phyloP scores from a whole-genome alignment of 2,113 vertebrate genomes.

The Athene noctua region DNA sequence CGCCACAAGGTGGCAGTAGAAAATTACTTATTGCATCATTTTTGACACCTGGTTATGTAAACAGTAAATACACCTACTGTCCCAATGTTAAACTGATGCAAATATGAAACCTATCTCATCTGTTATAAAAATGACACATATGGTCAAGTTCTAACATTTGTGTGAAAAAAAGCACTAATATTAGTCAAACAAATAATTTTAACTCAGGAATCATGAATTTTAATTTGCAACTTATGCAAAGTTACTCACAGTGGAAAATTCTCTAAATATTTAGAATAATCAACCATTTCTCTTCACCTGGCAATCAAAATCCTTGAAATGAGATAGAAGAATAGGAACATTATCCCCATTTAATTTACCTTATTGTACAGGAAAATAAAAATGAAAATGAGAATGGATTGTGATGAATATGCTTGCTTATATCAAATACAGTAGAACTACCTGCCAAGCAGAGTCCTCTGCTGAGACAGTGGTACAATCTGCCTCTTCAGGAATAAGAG shows the following conservation, averaged over 20 bases:
- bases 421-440: not conserved
- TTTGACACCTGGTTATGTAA: not conserved
- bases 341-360: not conserved
- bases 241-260: not conserved
- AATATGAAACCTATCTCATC: not conserved
- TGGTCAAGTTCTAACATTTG: not conserved
- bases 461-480: not conserved
- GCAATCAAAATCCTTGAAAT: not conserved
- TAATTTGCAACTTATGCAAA: not conserved
- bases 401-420: not conserved
- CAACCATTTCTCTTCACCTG: not conserved
- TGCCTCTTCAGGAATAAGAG: not conserved
- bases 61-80: not conserved
- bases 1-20: constrained; percentile 75
- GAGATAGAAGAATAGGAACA: not conserved
- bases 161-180: not conserved
- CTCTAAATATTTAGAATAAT: not conserved
- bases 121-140: not conserved
- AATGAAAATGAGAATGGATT: not conserved
- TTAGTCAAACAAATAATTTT: not conserved
- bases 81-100: not conserved
- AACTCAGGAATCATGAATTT: not conserved
- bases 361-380: not conserved
- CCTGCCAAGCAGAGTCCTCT: not conserved
- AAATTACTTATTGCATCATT: constrained; percentile 56